phyloP scores from a whole-genome alignment of 2,113 vertebrate species.

The Sander vitreus region DNA sequence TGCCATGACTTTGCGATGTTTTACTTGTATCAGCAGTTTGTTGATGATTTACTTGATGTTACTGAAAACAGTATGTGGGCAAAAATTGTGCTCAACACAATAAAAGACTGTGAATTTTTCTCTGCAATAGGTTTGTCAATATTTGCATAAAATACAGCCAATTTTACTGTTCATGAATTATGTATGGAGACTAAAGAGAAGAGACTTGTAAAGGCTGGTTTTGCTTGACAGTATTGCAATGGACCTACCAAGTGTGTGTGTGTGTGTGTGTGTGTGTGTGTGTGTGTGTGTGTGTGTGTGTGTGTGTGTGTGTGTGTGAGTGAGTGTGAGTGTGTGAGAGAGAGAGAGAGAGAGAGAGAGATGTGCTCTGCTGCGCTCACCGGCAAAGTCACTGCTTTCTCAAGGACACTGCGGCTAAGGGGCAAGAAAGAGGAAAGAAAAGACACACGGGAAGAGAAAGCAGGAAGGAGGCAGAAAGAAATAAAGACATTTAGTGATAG shows the following conservation, averaged over 20 bases:
- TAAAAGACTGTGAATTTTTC: slow-evolving; percentile 27
- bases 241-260: slow-evolving; percentile 18
- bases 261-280: slow-evolving; percentile 30
- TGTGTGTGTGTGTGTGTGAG: background rate
- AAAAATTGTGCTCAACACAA: slow-evolving; percentile 31
- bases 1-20: background rate
- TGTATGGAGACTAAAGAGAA: slow-evolving; percentile 68
- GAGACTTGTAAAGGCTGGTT: slow-evolving; percentile 52
- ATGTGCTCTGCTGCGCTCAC: slow-evolving; percentile 70
- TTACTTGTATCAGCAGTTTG: slow-evolving; percentile 18
- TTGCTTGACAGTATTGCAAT: slow-evolving; percentile 51
- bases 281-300: slow-evolving; percentile 5
- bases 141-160: slow-evolving; percentile 65
- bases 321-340: slow-evolving; percentile 6
- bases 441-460: slow-evolving; percentile 45
- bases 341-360: slow-evolving; percentile 44
- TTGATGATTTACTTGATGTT: slow-evolving; percentile 13
- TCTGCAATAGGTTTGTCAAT: slow-evolving; percentile 63
- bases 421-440: slow-evolving; percentile 53
- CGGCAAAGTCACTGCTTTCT: slow-evolving; percentile 80
- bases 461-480: background rate
- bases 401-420: slow-evolving; percentile 84
- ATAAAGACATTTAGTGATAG: background rate
- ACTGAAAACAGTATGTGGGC: slow-evolving; percentile 26
- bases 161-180: slow-evolving; percentile 69